Percentiles rank a stretch among this genome's conserved stretches.
phyloP scores from a whole-genome alignment of 2,888 invertebrate species.

The Dichetophora obliterata region DNA sequence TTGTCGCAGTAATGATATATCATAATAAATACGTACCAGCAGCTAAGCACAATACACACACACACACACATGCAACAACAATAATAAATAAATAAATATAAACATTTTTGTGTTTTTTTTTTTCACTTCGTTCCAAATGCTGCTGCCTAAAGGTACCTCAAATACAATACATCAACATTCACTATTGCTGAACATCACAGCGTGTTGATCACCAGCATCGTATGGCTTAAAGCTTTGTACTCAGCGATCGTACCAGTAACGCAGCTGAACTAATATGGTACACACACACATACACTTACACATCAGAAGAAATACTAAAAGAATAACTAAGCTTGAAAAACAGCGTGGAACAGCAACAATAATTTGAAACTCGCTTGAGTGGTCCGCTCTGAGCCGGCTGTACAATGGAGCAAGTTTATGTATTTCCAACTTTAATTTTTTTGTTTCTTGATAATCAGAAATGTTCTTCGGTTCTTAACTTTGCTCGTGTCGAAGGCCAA shows the following conservation, averaged over 20 bases:
- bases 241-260: conserved; percentile 15
- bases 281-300: conserved; percentile 14
- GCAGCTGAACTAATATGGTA: conserved; percentile 1
- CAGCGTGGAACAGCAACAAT: background rate
- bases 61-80: background rate
- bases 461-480: no score
- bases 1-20: background rate
- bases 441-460: no score
- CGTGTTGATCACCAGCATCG: background rate
- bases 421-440: background rate
- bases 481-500: no score
- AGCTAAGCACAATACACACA: background rate
- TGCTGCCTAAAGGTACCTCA: conserved; percentile 7
- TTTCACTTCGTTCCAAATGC: conserved; percentile 1
- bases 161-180: conserved; percentile 3
- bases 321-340: background rate
- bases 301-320: background rate
- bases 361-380: background rate
- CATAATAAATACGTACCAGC: background rate
- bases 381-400: background rate
- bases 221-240: no score
- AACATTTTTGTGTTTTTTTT: background rate
- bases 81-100: no score
- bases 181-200: background rate
- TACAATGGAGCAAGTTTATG: background rate